Percentiles rank a stretch among this genome's conserved stretches.
These are phyloP conservation scores for Allygus modestus DNA, from an alignment of 2,888 invertebrate species.

Conservation along the genomic window DNA sequence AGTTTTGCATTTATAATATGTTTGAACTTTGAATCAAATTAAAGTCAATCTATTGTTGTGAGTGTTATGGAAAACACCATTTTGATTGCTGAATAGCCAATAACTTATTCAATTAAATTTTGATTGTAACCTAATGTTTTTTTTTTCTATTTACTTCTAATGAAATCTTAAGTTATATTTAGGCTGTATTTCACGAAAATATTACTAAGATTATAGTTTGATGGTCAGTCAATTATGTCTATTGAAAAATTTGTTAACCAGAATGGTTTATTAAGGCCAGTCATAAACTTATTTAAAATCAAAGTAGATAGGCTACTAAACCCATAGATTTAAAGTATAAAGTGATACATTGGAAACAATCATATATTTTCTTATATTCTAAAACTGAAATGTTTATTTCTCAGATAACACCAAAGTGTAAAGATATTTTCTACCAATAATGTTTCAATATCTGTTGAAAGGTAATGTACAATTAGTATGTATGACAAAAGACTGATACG, in stretches of 20 bases:
- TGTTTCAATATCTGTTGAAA: constrained; percentile 40
- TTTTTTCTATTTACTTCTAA: no score
- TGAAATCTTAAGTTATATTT: no score
- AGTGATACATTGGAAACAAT: constrained; percentile 44
- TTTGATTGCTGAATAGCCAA: no score
- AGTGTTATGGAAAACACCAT: no score
- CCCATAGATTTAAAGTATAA: not conserved
- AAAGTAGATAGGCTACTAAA: not conserved
- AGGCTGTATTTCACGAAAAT: not conserved
- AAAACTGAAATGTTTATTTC: constrained; percentile 35
- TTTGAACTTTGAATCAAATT: no score
- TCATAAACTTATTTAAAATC: not conserved
- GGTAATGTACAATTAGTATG: constrained; percentile 35
- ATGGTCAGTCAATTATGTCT: not conserved
- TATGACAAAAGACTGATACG: constrained; percentile 47
- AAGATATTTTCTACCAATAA: constrained; percentile 46
- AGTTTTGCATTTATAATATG: no score
- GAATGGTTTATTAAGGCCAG: not conserved
- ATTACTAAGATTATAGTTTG: not conserved
- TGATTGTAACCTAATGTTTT: no score
- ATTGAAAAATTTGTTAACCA: not conserved
- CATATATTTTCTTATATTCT: constrained; percentile 35
- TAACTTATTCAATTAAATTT: no score
- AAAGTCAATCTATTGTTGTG: no score
- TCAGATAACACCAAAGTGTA: constrained; percentile 38